A percentile compares a stretch with the other conserved stretches of the same genome.
Evolutionary conservation across 1,140 invertebrate species (phyloP).

Genomic region (Aporrectodea caliginosa): DNA sequence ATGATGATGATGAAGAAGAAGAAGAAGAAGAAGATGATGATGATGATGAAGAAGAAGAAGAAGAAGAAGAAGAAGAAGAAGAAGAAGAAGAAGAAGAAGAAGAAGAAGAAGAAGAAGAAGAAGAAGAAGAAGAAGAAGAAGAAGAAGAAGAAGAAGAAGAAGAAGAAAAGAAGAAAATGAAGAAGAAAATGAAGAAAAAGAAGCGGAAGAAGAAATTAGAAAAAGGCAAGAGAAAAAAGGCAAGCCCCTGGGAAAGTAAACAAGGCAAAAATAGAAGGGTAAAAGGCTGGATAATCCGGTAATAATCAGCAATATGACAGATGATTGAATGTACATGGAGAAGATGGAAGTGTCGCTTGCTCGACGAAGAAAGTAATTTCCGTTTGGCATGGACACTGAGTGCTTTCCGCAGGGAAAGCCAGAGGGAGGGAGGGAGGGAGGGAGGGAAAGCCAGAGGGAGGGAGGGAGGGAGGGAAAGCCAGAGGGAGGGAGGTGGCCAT

Average conservation of each 20-base stretch:
- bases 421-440: neutral
- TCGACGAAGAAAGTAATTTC: too few species aligned
- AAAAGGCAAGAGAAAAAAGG: neutral
- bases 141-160: slow-evolving; percentile 26
- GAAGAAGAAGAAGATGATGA: neutral
- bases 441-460: neutral
- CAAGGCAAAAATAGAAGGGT: neutral
- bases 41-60: neutral
- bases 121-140: slow-evolving; percentile 26
- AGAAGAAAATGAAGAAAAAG: slow-evolving; percentile 26
- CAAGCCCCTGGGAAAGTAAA: neutral
- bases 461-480: neutral
- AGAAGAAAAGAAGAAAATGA: slow-evolving; percentile 27
- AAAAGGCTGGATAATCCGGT: neutral
- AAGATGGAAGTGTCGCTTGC: too few species aligned
- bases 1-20: neutral
- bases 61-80: slow-evolving; percentile 29
- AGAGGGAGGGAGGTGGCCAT: too few species aligned
- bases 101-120: slow-evolving; percentile 29
- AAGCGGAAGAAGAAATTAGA: slow-evolving; percentile 8
- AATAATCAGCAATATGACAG: neutral
- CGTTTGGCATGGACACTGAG: too few species aligned
- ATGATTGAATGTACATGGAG: too few species aligned
- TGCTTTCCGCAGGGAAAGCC: neutral
- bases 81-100: slow-evolving; percentile 29